Evolutionary conservation across 2,888 invertebrate species (phyloP), one percentile per base, ranked within the genome.

Genomic region (Drosophila cracens): DNA sequence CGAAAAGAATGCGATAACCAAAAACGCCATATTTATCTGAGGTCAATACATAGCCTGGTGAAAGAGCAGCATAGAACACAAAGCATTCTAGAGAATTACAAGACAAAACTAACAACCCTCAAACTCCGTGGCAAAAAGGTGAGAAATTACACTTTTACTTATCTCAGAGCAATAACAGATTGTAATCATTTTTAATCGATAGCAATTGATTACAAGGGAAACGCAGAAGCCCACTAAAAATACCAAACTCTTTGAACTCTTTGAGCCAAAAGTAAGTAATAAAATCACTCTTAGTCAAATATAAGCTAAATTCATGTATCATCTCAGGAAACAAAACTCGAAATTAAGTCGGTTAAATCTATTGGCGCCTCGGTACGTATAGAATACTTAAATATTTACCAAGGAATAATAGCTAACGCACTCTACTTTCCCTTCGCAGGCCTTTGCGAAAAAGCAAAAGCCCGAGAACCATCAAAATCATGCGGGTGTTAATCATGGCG

Each of bases 221-320:
- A 21, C 4, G 0, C 40, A 54, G 8, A 62, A 29, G 25, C 49
- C 43, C 7, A 13, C 25, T 0, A 70, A 52, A 70, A 77, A 79
- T 34, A 13, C 16, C 2, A 79, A 79, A 7, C 69, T 79, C 13
- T 43, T 63, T n/a, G 78, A 79, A 33, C 65, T 79, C 8, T 69
- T 79, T n/a, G 76, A 76, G 1, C 7, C 64, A 29, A 34, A 43
- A 18, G 78, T 78, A 52, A 56, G 57, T 33, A 16, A n/a, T 7
- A 0, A 33, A 6, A 13, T 33, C 6, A n/a, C 2, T 54, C 10
- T 18, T 4, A 11, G 7, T 7, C 6, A 18, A 13, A 25, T 29
- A 8, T 25, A 8, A 48, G 1, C 16, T 48, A 5, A 48, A 18
- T 1, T 6, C 33, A 51, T 36, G 18, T 31, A 48, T 40, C 13